Evolutionary conservation across 2,113 vertebrate genomes (phyloP).

Genomic region (Ciconia maguari): DNA sequence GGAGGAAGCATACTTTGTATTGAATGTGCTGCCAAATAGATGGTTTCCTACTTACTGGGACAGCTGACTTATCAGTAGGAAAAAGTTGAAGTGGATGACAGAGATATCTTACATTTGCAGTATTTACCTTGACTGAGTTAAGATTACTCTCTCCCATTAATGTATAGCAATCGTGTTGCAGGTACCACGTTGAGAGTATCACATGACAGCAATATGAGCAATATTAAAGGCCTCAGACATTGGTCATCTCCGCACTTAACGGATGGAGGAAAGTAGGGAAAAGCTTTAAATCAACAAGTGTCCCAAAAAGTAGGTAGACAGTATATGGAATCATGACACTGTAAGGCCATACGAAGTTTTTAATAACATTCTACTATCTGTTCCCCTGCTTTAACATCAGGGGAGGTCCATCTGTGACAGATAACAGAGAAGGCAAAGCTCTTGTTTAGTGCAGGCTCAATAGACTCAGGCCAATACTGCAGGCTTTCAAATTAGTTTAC

Average conservation of each 20-base stretch:
- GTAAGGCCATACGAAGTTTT: not conserved
- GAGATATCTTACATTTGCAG: not conserved
- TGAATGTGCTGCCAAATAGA: not conserved
- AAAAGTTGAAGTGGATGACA: not conserved
- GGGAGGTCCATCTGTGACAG: not conserved
- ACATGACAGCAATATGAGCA: not conserved
- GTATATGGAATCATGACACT: not conserved
- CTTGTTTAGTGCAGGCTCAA: not conserved
- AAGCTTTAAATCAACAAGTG: not conserved
- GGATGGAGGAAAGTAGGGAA: not conserved
- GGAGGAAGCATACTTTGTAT: not conserved
- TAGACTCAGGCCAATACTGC: not conserved
- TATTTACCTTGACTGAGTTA: not conserved
- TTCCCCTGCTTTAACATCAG: not conserved
- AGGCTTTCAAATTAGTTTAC: not conserved
- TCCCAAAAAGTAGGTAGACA: not conserved
- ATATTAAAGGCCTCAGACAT: not conserved
- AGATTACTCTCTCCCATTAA: not conserved
- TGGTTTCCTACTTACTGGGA: not conserved
- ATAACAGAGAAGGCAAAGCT: not conserved
- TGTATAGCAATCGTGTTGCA: rapidly evolving
- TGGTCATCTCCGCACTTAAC: not conserved
- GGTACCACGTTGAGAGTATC: not conserved
- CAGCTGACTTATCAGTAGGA: not conserved
- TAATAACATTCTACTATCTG: not conserved